These are phyloP conservation scores for Cynodonichthys magdalenae DNA, from an alignment of 2,797 vertebrate genomes.

Conservation along the genomic window DNA sequence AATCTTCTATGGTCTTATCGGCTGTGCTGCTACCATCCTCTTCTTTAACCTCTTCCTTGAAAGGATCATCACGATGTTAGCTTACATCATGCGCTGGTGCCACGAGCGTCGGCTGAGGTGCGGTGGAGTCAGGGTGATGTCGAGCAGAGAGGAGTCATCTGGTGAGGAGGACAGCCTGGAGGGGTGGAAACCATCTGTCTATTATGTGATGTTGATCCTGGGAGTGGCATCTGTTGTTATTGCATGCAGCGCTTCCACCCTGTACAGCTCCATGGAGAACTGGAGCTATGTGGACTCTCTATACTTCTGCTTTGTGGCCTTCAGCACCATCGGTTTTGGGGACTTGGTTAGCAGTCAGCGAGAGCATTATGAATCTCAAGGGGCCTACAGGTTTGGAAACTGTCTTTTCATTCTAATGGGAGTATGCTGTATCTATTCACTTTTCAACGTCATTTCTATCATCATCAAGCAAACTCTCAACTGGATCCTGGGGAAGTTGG, in stretches of 20 bases:
- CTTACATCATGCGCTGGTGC: constrained; percentile 86
- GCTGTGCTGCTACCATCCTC: constrained; percentile 85
- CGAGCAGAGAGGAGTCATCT: constrained; percentile 57
- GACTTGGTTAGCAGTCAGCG: constrained; percentile 85
- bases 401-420: constrained; percentile 85
- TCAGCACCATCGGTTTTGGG: constrained; percentile 87
- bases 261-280: constrained; percentile 84
- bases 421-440: constrained; percentile 86
- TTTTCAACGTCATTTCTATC: constrained; percentile 86
- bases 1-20: constrained; percentile 85
- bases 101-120: constrained; percentile 78
- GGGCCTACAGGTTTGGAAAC: constrained; percentile 81
- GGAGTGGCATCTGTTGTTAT: constrained; percentile 80
- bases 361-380: constrained; percentile 77
- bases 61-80: constrained; percentile 85
- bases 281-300: constrained; percentile 86
- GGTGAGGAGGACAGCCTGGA: constrained; percentile 81
- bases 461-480: constrained; percentile 86
- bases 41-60: constrained; percentile 88
- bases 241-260: constrained; percentile 82
- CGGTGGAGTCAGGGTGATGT: constrained; percentile 55
- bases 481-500: constrained; percentile 82
- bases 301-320: constrained; percentile 87
- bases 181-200: constrained; percentile 85
- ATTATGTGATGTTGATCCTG: constrained; percentile 85